Evolutionary conservation across 2,113 vertebrate genomes (phyloP).

Genomic region (Sciurus niger): DNA sequence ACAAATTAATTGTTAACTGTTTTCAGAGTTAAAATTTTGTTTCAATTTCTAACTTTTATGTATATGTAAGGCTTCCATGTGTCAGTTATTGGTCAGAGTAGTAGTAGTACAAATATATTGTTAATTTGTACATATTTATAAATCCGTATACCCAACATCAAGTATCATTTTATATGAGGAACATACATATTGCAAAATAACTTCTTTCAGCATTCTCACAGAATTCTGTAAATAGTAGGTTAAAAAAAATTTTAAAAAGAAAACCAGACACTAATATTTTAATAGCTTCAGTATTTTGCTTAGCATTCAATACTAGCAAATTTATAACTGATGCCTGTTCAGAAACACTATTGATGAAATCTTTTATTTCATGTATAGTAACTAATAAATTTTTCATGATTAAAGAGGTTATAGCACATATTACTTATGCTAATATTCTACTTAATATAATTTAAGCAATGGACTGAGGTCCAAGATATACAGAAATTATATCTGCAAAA

Average conservation of each 20-base stretch:
- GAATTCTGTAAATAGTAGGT: slow-evolving; percentile 87
- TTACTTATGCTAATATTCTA: slow-evolving; percentile 78
- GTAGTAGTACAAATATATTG: slow-evolving; percentile 84
- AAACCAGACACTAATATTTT: slow-evolving; percentile 88
- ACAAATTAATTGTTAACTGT: slow-evolving; percentile 84
- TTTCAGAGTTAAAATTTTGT: slow-evolving; percentile 85
- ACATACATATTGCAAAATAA: slow-evolving; percentile 88
- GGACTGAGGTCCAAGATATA: slow-evolving; percentile 52
- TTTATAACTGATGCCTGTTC: slow-evolving; percentile 85
- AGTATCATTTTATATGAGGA: slow-evolving; percentile 88
- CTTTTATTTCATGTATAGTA: slow-evolving; percentile 88
- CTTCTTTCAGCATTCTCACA: slow-evolving; percentile 84
- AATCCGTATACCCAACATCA: slow-evolving; percentile 85
- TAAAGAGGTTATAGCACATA: slow-evolving; percentile 83
- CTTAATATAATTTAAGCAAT: slow-evolving; percentile 73
- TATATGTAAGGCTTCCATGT: slow-evolving; percentile 85
- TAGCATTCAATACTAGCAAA: slow-evolving; percentile 85
- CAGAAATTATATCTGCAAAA: slow-evolving; percentile 62
- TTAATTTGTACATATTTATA: slow-evolving; percentile 91
- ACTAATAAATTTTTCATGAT: slow-evolving; percentile 89
- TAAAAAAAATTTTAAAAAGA: slow-evolving; percentile 82
- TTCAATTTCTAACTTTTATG: slow-evolving; percentile 83
- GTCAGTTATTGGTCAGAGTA: slow-evolving; percentile 85
- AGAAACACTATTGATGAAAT: slow-evolving; percentile 87
- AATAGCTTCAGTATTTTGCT: slow-evolving; percentile 84